These are phyloP conservation scores for Oceanites oceanicus DNA, from an alignment of 2,113 vertebrate genomes.

Conservation along the genomic window DNA sequence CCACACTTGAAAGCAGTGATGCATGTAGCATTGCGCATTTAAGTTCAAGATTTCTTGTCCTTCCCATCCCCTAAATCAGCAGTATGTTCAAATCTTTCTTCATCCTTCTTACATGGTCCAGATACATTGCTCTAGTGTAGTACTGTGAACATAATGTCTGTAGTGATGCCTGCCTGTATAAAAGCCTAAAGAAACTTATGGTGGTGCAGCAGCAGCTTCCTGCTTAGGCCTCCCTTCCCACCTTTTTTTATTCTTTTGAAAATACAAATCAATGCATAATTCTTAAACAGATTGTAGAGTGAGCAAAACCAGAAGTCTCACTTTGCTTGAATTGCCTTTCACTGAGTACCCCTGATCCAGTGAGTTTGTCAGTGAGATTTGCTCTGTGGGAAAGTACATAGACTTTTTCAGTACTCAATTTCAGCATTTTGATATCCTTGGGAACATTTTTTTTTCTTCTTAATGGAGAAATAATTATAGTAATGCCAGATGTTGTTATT, in stretches of 20 bases:
- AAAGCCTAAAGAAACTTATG: background rate
- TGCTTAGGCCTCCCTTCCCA: background rate
- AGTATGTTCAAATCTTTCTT: background rate
- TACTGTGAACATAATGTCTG: background rate
- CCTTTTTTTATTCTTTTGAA: background rate
- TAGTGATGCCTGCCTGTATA: background rate
- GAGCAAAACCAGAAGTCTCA: background rate
- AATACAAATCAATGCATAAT: background rate
- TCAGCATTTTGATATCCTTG: background rate
- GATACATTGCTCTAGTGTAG: background rate
- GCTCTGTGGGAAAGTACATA: background rate
- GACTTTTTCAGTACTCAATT: background rate
- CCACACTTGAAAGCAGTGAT: background rate
- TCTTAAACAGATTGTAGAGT: background rate
- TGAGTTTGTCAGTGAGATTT: background rate
- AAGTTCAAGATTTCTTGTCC: background rate
- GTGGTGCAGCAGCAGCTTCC: background rate
- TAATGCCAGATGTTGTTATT: background rate
- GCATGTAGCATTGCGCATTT: background rate
- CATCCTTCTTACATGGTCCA: background rate
- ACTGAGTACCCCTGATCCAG: background rate
- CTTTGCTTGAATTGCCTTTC: background rate
- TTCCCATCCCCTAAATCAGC: background rate
- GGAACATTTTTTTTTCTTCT: background rate
- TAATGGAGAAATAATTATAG: background rate